These are phyloP conservation scores for Serranochromis macrocephalus DNA, from an alignment of 2,113 vertebrate species.

Conservation along the genomic window DNA sequence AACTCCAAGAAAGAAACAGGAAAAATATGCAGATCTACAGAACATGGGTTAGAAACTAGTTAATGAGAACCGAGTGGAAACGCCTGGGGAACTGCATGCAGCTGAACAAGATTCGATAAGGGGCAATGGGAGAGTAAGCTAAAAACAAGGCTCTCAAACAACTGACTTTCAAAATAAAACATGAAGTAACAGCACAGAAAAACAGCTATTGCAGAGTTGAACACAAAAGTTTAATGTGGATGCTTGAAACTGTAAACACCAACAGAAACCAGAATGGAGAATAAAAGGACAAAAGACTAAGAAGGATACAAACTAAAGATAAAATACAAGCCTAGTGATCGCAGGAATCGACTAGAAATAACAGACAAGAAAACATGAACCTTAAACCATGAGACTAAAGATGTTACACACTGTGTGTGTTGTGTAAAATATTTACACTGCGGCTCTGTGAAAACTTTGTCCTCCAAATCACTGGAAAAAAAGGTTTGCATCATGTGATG, in stretches of 20 bases:
- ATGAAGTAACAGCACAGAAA: not conserved
- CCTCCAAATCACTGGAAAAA: not conserved
- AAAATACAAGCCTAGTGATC: not conserved
- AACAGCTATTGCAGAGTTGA: not conserved
- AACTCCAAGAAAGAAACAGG: not conserved
- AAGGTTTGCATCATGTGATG: not conserved
- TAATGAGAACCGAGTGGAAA: not conserved
- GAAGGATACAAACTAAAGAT: not conserved
- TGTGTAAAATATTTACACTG: not conserved
- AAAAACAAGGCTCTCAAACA: not conserved
- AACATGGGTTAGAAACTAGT: not conserved
- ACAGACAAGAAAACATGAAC: not conserved
- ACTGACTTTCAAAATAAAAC: not conserved
- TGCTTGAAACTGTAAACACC: not conserved
- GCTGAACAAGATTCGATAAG: not conserved
- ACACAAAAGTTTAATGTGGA: not conserved
- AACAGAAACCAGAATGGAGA: not conserved
- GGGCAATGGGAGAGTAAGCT: not conserved
- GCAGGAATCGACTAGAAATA: not conserved
- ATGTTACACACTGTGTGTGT: not conserved
- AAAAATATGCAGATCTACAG: not conserved
- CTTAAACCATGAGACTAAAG: not conserved
- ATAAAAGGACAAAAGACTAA: not conserved
- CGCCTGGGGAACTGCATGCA: not conserved
- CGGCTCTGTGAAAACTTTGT: not conserved